Base-by-base conservation (phyloP, 2,113 vertebrate species). In the Phasianus colchicus region DNA sequence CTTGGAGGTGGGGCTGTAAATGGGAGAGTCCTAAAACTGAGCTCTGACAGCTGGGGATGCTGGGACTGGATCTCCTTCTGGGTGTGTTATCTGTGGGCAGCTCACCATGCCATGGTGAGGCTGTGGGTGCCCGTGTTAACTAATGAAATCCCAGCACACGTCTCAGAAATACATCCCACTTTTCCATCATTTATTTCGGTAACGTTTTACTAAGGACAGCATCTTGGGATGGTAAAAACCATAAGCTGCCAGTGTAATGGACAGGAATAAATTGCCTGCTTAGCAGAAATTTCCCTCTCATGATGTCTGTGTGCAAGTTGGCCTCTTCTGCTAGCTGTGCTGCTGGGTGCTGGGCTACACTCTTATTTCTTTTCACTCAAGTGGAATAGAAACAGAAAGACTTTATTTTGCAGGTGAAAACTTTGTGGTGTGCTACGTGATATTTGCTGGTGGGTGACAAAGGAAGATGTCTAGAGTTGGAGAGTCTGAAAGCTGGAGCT, bases 141-240 rank as follows among this genome's bases (percentile, higher is more conserved):
- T 57, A 81, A 12, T 29, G 38, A 7, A 30, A 38, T 27, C n/a
- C n/a, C 42, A 79, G 34, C 24, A 36, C 22, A 2, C 9, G 69
- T 64, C 60, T 48, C 27, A 67, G 82, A 78, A 78, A 38, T 29
- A 32, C 71, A 69, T 47, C 5, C 25, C 60, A 13, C 17, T 25
- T 54, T 69, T 67, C 21, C 29, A 27, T 27, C n/a, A 20, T 1
- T 43, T 30, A 0, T 40, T 72, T 74, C 0, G 0, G 9, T 67
- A 40, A 16, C 5, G 1, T 69, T 69, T 54, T 89, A 64, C 34
- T 36, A n/a, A 50, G 45, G 72, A 63, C 67, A 75, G 52, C 9
- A 5, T 13, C 38, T 24, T 47, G 25, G 45, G 40, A 55, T 34
- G 73, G 27, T 54, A 22, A 29, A 34, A 86, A 58, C 13, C 27